Evolutionary conservation across 2,113 vertebrate genomes (phyloP).

Genomic region (Bungarus multicinctus): DNA sequence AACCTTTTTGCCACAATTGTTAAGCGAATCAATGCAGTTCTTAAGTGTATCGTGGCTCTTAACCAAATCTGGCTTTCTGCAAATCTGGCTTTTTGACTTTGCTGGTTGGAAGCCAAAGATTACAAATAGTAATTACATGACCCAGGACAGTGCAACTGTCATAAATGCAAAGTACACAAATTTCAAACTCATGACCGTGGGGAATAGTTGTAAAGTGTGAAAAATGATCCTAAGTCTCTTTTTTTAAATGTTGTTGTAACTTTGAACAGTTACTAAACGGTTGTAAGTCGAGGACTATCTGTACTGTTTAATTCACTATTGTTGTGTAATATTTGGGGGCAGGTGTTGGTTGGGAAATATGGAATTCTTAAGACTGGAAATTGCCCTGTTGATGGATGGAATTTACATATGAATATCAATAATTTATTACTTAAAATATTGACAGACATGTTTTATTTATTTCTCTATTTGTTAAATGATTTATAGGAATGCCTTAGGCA

Average conservation of each 20-base stretch:
- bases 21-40: not conserved
- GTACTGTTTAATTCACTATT: not conserved
- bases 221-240: not conserved
- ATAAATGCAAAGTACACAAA: not conserved
- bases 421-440: not conserved
- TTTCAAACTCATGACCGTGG: not conserved
- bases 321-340: not conserved
- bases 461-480: not conserved
- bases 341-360: not conserved
- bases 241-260: not conserved
- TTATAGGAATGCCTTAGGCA: not conserved
- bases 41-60: not conserved
- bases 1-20: not conserved
- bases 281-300: not conserved
- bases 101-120: not conserved
- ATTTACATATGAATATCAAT: not conserved
- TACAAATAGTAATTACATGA: not conserved
- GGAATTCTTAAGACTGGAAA: not conserved
- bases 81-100: not conserved
- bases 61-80: not conserved
- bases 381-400: not conserved
- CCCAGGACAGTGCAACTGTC: not conserved
- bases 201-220: not conserved
- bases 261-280: not conserved
- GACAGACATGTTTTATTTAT: not conserved